These are phyloP conservation scores for Petrosia ficiformis DNA, from an alignment of 37 sponge, comb jelly and placozoan genomes.

Conservation along the genomic window DNA sequence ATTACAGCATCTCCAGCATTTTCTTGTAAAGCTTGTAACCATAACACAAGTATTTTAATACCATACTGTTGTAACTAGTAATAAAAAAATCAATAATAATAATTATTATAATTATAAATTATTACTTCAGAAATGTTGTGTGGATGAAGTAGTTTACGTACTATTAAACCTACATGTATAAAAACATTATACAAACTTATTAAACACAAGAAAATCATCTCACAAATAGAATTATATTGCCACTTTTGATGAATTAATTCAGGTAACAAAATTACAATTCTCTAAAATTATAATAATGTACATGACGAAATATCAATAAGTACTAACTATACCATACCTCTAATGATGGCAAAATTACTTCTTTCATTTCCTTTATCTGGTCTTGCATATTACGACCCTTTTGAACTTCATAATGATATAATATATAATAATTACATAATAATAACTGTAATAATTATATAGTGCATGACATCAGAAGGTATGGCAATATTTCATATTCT, in stretches of 20 bases:
- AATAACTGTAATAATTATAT: too few species aligned
- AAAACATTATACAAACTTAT: not conserved
- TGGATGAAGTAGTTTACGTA: conserved; percentile 77
- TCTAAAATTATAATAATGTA: not conserved
- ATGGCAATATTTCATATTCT: too few species aligned
- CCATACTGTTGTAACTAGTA: conserved; percentile 60
- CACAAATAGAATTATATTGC: conserved; percentile 87
- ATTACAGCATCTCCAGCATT: conserved; percentile 68
- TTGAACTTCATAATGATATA: conserved; percentile 4
- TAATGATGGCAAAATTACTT: conserved; percentile 55
- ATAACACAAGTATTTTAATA: conserved; percentile 73
- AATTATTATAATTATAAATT: conserved; percentile 6
- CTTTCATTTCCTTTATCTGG: conserved; percentile 38
- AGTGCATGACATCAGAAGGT: too few species aligned
- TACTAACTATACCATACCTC: conserved; percentile 34
- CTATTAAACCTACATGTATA: conserved; percentile 52
- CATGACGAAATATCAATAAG: not conserved
- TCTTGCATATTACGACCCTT: conserved; percentile 44
- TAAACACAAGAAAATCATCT: conserved; percentile 8
- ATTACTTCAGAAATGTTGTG: conserved; percentile 54
- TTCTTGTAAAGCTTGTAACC: conserved; percentile 80
- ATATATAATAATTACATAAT: not conserved
- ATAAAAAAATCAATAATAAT: conserved; percentile 2
- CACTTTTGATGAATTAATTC: conserved; percentile 70
- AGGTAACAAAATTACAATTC: conserved; percentile 40